These are phyloP conservation scores for Syndactyla subalaris DNA, from an alignment of 2,797 vertebrate genomes.

Conservation along the genomic window DNA sequence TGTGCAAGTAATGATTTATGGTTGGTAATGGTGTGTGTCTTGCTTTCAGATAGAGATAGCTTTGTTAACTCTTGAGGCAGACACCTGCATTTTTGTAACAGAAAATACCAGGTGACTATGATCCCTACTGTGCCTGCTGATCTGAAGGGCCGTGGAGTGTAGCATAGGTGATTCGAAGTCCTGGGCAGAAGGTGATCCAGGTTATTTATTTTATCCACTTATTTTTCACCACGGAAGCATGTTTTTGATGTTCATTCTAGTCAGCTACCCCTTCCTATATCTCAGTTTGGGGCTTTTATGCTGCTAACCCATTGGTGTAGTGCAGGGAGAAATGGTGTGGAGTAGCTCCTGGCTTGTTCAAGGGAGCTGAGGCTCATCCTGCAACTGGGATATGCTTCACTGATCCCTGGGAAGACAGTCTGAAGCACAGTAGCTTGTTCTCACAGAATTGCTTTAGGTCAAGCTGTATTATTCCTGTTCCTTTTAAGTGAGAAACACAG, in stretches of 20 bases:
- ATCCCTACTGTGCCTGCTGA: not conserved
- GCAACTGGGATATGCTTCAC: rapidly evolving
- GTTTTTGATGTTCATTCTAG: not conserved
- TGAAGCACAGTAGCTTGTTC: not conserved
- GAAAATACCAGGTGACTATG: not conserved
- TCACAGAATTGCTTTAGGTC: not conserved
- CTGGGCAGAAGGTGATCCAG: not conserved
- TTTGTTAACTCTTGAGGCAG: not conserved
- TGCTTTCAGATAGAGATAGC: not conserved
- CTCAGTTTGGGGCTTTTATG: not conserved
- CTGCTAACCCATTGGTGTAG: rapidly evolving
- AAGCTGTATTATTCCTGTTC: not conserved
- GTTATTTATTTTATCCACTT: not conserved
- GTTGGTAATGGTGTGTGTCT: not conserved
- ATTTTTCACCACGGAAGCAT: not conserved
- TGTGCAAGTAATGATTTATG: not conserved
- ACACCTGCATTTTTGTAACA: not conserved
- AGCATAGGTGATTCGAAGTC: not conserved
- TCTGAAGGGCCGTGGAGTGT: not conserved
- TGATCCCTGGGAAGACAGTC: not conserved
- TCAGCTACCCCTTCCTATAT: not conserved
- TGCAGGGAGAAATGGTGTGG: not conserved
- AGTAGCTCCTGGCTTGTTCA: not conserved
- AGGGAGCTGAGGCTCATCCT: not conserved
- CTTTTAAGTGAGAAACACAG: rapidly evolving